Percentiles rank a stretch among this genome's conserved stretches.
phyloP scores from a whole-genome alignment of 2,888 invertebrate genomes.

The Amphipyra tragopoginis region DNA sequence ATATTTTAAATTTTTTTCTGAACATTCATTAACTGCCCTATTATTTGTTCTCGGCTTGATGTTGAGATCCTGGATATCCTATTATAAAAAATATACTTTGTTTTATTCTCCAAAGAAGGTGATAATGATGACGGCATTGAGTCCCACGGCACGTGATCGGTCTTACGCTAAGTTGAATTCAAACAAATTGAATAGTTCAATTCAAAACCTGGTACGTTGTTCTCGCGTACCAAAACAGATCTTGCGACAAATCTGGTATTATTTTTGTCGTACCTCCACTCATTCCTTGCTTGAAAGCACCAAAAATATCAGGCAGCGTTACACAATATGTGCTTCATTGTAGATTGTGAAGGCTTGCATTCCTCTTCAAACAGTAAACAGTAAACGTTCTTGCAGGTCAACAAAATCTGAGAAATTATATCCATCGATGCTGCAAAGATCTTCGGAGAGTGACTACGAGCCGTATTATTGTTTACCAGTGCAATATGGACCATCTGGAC shows the following conservation, averaged over 20 bases:
- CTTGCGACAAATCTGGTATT: too few relatives aligned
- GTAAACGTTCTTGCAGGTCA: slow-evolving; percentile 91
- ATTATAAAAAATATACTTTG: neutral
- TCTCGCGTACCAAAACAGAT: too few relatives aligned
- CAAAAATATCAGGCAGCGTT: slow-evolving; percentile 21
- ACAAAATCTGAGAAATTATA: slow-evolving; percentile 98
- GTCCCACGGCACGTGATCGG: too few relatives aligned
- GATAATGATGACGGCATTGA: neutral
- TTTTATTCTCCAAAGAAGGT: too few relatives aligned
- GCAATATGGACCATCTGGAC: slow-evolving; percentile 89
- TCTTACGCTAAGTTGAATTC: too few relatives aligned
- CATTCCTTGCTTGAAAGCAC: slow-evolving; percentile 40
- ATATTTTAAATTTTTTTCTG: too few relatives aligned
- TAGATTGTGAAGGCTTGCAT: slow-evolving; percentile 33
- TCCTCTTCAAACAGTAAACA: slow-evolving; percentile 18
- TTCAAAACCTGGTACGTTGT: too few relatives aligned
- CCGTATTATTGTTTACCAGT: slow-evolving; percentile 96
- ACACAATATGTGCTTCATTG: slow-evolving; percentile 46
- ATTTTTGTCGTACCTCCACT: slow-evolving; percentile 1
- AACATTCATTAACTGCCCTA: too few relatives aligned
- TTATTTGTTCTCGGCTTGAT: too few relatives aligned
- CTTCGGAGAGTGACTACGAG: slow-evolving; percentile 95
- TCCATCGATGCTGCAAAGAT: slow-evolving; percentile 96
- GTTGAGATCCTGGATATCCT: too few relatives aligned
- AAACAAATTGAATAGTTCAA: too few relatives aligned